These are phyloP conservation scores for Dolichallabes microphthalmus DNA, from an alignment of 2,113 vertebrate genomes.

Conservation along the genomic window DNA sequence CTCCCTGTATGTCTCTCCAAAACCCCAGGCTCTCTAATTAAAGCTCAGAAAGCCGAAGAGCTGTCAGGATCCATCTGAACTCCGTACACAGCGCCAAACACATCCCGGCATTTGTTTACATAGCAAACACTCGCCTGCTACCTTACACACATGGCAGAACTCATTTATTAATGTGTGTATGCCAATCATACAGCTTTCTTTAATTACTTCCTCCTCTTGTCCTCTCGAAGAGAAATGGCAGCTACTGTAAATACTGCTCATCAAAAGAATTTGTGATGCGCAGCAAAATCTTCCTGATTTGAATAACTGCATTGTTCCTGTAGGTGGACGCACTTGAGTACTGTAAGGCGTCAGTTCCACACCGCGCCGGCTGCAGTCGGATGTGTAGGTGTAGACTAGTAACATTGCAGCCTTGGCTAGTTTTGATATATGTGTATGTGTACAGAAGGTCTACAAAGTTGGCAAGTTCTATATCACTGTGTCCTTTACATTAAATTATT, in stretches of 20 bases:
- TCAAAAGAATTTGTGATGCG: conserved; percentile 15
- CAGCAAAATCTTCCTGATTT: conserved; percentile 7
- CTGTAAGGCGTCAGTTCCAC: conserved; percentile 9
- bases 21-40: conserved; percentile 52
- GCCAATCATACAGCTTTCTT: conserved; percentile 52
- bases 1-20: conserved; percentile 19
- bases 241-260: conserved; percentile 41
- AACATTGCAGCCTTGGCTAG: conserved; percentile 1
- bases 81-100: conserved; percentile 45
- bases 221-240: conserved; percentile 19
- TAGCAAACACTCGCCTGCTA: conserved; percentile 59
- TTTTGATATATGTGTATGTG: neutral
- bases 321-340: conserved; percentile 24
- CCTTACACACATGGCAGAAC: conserved; percentile 54
- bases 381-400: conserved; percentile 28
- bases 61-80: conserved; percentile 57
- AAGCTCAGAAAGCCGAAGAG: conserved; percentile 54
- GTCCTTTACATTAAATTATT: neutral
- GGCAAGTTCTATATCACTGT: neutral
- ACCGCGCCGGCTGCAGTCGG: neutral
- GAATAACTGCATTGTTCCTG: conserved; percentile 20
- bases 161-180: conserved; percentile 62
- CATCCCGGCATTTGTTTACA: conserved; percentile 60
- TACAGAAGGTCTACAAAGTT: neutral
- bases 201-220: conserved; percentile 55